Evolutionary conservation across 2,113 vertebrate species (phyloP), one percentile per base, ranked within the genome.

Genomic region (Formicarius rufipectus): DNA sequence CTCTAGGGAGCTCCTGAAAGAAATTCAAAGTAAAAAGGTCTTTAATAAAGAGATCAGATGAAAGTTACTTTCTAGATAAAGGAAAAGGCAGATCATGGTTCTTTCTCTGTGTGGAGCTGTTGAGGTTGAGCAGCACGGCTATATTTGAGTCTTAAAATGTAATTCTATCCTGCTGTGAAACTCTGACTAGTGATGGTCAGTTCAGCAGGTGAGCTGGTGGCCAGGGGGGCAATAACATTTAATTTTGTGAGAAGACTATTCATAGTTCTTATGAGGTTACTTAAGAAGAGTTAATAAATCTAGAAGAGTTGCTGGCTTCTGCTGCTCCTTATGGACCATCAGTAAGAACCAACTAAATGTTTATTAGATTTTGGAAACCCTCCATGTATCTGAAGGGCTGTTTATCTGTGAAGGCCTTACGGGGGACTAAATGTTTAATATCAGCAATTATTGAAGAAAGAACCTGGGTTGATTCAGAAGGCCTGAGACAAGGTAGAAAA

Each of bases 1-100:
- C 97, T 24, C 93, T 62, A 3, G 87, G 67, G 28, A 96, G 53
- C 37, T 96, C 97, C 98, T 98, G 91, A 53, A 84, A 66, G 16
- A 73, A 89, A 93, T 52, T 5, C 9, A 35, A 90, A 91, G 69
- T 49, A 66, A 87, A 75, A 49, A 44, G 0, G 0, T 19, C 9
- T 33, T 97, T 35, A 86, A 28, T 30, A 56, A 69, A 67, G 14
- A 40, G 23, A 40, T 67, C 28, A 28, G 37, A 6, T 84, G 53
- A 7, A 37, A 23, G 2, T 30, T 45, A 30, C 13, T 91, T 53
- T 33, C 86, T 37, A 53, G 75, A 56, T 7, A 40, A 39, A 63
- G 47, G 62, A 89, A 80, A 14, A 39, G 73, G 31, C 10, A 45
- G 31, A 44, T 84, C 67, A 50, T 7, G 5, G 8, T 33, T 28